phyloP scores from a whole-genome alignment of 2,113 vertebrate species.

The Pristiophorus japonicus region DNA sequence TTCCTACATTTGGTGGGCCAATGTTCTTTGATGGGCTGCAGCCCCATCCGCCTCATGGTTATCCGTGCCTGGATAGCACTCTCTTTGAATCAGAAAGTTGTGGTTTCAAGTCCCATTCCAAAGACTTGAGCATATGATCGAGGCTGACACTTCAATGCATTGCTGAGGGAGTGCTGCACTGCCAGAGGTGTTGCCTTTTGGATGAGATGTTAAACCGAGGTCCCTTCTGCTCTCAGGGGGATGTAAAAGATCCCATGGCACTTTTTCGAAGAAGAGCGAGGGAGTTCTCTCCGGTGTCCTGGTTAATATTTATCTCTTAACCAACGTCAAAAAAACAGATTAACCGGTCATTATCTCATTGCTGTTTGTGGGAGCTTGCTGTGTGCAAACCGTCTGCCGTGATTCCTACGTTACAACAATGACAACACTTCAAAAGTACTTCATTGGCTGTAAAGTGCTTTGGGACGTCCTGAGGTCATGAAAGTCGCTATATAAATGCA shows the following conservation, averaged over 20 bases:
- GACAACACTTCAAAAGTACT: not conserved
- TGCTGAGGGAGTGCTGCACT: not conserved
- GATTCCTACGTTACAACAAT: not conserved
- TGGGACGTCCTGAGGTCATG: not conserved
- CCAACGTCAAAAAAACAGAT: not conserved
- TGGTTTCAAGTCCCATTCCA: not conserved
- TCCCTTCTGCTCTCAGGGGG: not conserved
- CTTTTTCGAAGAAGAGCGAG: not conserved
- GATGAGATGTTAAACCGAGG: not conserved
- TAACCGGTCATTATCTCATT: not conserved
- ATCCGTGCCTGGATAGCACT: no score
- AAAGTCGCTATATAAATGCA: not conserved
- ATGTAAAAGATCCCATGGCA: not conserved
- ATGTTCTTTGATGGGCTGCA: no score
- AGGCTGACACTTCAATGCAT: not conserved
- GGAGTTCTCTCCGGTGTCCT: not conserved
- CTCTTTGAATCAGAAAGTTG: not conserved
- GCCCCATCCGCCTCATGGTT: no score
- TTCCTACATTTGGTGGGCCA: no score
- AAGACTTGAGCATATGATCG: not conserved
- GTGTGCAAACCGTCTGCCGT: not conserved
- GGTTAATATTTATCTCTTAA: not conserved
- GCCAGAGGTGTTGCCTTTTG: not conserved
- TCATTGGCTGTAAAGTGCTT: not conserved
- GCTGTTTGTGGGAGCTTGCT: not conserved